Base-by-base conservation (phyloP, 1,140 invertebrate genomes). In the Epicauta chinensis region DNA sequence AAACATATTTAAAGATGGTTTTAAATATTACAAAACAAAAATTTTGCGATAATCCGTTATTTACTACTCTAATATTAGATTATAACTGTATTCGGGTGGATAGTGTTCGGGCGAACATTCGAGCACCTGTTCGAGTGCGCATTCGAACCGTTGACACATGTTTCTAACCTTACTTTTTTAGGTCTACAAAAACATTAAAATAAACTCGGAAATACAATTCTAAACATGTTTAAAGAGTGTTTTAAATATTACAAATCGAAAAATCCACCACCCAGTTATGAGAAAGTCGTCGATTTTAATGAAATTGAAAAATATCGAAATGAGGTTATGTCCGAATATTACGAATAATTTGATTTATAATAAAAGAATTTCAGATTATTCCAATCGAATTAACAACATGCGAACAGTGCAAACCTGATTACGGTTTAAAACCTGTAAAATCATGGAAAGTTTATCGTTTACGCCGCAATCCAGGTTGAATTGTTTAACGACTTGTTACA, bases 231-330 rank as follows among this genome's bases (percentile, higher is more conserved):
- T 58, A 75, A 71, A 63, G 69, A 75, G 31, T 65, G 59, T 62
- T 82, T 81, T 63, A 81, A 81, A 64, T 77, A 78, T 66, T 82
- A 79, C 43, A 82, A 81, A 63, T 68, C 73, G 5, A 73, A 73
- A 59, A 71, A 70, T 42, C 68, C 71, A 4, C 43, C 56, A n/a
- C 77, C 76, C 1, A 63, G 75, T 62, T 67, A 79, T 3, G 59
- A 61, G 13, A 53, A 74, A 59, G 78, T 82, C 0, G 67, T 81
- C 11, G 73, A 81, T 60, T 63, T 81, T 9, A 42, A 61, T 41
- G 50, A 56, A 42, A 29, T 36, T 38, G 15, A 47, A 32, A 37
- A 16, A 40, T 41, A 51, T 45, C 34, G n/a, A 38, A 39, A 42
- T 16, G 35, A 46, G 30, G 39, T 54, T 34, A 12, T n/a, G n/a